Conservation (phyloP, 2,888 invertebrate species). For the Anthophora plumipes region DNA sequence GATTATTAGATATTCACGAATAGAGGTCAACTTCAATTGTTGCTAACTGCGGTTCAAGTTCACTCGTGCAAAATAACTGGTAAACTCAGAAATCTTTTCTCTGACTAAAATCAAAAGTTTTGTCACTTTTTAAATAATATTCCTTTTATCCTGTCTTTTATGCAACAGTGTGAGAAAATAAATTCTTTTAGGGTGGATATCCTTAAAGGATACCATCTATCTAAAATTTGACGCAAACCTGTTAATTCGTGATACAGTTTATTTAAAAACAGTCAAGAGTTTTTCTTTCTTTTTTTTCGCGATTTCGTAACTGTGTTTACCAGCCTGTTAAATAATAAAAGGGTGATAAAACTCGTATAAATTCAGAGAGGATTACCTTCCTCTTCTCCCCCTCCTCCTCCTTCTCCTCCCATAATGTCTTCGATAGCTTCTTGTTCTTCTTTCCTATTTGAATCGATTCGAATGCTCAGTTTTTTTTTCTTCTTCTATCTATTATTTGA, state of each 20-base stretch:
- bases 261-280: neutral
- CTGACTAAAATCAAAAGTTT: neutral
- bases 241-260: neutral
- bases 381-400: constrained; percentile 2
- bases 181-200: no score
- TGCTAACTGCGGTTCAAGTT: constrained; percentile 75
- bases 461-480: neutral
- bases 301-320: no score
- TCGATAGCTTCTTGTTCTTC: neutral
- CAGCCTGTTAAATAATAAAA: neutral
- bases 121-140: neutral
- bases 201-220: no score
- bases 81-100: constrained; percentile 19
- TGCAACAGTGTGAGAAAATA: no score
- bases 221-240: neutral
- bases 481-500: neutral
- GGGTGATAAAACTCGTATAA: neutral
- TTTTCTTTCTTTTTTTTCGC: neutral
- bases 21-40: constrained; percentile 73
- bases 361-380: constrained; percentile 59
- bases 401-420: no score
- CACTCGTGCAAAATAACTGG: constrained; percentile 39
- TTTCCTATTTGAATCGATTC: constrained; percentile 9
- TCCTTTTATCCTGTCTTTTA: no score
- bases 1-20: constrained; percentile 42